Percentiles rank a stretch among this genome's conserved stretches.
These are phyloP conservation scores for Chromis chromis DNA, from an alignment of 2,797 vertebrate genomes.

Conservation along the genomic window DNA sequence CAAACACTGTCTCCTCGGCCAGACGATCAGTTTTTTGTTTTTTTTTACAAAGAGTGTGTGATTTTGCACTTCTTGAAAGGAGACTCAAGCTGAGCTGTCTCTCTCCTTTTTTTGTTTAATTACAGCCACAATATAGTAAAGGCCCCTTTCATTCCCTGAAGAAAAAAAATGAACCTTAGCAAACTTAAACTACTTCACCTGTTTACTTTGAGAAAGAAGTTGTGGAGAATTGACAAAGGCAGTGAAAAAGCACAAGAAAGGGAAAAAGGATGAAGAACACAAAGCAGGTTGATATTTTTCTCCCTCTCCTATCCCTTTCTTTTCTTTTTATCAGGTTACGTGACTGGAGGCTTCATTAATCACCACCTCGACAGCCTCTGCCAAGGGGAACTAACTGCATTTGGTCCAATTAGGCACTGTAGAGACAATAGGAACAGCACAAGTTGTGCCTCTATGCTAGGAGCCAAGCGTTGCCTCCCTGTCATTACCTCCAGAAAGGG, in stretches of 20 bases:
- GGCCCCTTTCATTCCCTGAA: constrained; percentile 38
- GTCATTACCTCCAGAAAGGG: constrained; percentile 86
- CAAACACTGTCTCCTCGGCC: constrained; percentile 32
- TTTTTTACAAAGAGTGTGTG: constrained; percentile 59
- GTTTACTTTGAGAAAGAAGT: constrained; percentile 73
- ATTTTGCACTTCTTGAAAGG: constrained; percentile 66
- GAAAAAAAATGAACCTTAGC: constrained; percentile 59
- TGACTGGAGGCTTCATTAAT: constrained; percentile 88
- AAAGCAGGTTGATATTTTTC: constrained; percentile 76
- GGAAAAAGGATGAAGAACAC: constrained; percentile 68
- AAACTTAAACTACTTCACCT: constrained; percentile 75
- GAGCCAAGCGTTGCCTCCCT: constrained; percentile 81
- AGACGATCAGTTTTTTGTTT: constrained; percentile 14
- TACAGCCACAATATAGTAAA: constrained; percentile 59
- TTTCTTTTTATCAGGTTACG: constrained; percentile 83
- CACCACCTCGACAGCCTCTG: constrained; percentile 84
- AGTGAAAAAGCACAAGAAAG: constrained; percentile 73
- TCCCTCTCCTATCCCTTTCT: constrained; percentile 65
- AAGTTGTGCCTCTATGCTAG: constrained; percentile 83
- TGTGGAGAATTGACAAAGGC: constrained; percentile 66
- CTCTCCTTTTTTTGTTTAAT: constrained; percentile 50
- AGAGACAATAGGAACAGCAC: constrained; percentile 86
- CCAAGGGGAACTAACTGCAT: constrained; percentile 86
- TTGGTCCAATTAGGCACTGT: constrained; percentile 86
- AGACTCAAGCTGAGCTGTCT: constrained; percentile 47